phyloP scores from a whole-genome alignment of 2,888 invertebrate species.

The Metellina segmentata region DNA sequence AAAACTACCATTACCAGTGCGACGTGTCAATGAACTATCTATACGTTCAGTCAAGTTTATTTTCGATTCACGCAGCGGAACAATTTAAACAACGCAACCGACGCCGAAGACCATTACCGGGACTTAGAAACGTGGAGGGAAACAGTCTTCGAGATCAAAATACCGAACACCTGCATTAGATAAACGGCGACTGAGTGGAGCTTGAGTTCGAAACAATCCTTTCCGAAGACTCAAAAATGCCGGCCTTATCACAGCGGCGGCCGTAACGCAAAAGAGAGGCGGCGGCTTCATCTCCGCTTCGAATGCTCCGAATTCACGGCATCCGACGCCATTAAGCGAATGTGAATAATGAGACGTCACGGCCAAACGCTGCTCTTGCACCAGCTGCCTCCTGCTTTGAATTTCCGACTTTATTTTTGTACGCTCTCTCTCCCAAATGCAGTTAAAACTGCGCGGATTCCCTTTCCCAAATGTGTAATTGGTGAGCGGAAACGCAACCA shows the following conservation, averaged over 20 bases:
- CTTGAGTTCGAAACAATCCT: too few species aligned
- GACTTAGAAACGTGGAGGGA: too few species aligned
- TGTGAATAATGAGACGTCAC: constrained; percentile 24
- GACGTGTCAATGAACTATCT: too few species aligned
- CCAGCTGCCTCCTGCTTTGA: background rate
- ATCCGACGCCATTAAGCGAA: background rate
- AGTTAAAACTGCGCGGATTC: background rate
- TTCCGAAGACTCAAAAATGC: background rate
- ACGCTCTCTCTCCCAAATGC: background rate
- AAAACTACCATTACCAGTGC: too few species aligned
- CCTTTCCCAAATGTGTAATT: background rate
- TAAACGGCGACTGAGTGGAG: too few species aligned
- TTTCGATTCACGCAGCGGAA: too few species aligned
- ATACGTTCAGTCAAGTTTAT: too few species aligned
- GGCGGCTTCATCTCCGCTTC: background rate
- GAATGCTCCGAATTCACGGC: background rate
- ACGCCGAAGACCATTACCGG: too few species aligned
- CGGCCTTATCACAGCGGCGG: background rate
- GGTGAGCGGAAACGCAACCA: background rate
- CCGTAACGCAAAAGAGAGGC: background rate
- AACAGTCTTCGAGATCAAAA: too few species aligned
- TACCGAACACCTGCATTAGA: too few species aligned
- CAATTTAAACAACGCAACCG: too few species aligned
- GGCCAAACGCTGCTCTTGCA: background rate
- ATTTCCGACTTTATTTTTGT: constrained; percentile 5